Conservation (phyloP, 2,113 vertebrate genomes). For the Todiramphus chloris region DNA sequence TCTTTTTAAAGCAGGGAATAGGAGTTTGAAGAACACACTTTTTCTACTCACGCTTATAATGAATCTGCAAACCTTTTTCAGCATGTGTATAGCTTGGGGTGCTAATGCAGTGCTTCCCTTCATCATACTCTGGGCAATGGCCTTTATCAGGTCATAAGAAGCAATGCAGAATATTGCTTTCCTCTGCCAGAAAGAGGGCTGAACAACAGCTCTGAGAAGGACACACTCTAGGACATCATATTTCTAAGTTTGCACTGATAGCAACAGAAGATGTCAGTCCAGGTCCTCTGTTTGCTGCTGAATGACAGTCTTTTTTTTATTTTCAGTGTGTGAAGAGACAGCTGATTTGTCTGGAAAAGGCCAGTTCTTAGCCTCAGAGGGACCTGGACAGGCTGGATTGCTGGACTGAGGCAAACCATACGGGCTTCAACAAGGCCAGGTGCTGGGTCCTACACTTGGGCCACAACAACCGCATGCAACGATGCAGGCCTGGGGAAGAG, state of each 20-base stretch:
- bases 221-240: background rate
- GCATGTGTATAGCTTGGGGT: background rate
- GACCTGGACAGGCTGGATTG: too few species aligned
- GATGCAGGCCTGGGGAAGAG: too few species aligned
- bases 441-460: too few species aligned
- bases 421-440: too few species aligned
- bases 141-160: background rate
- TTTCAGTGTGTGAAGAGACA: background rate
- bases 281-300: background rate
- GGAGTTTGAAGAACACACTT: background rate
- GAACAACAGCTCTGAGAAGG: background rate
- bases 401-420: too few species aligned
- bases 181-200: background rate
- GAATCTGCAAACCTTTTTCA: background rate
- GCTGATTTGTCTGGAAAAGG: background rate
- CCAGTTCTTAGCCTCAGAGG: background rate
- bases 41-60: background rate
- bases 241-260: background rate
- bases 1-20: background rate
- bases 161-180: background rate
- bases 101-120: background rate
- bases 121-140: background rate
- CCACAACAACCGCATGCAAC: too few species aligned
- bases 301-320: background rate
- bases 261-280: background rate